A percentile compares a stretch with the other conserved stretches of the same genome.
phyloP scores from a whole-genome alignment of 2,888 invertebrate genomes.

The Ochropleura leucogaster region DNA sequence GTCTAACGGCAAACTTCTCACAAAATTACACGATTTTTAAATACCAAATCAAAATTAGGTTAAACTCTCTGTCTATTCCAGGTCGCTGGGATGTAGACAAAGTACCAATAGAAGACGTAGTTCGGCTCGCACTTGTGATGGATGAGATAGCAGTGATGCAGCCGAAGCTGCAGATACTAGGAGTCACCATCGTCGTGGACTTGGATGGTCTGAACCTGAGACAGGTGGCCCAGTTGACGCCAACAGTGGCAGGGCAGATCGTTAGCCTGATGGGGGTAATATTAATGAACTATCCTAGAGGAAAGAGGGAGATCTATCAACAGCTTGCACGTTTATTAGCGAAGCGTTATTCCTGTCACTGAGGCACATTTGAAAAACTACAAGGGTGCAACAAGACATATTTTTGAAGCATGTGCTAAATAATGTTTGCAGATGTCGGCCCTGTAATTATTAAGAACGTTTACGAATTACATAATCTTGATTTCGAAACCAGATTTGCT shows the following conservation, averaged over 20 bases:
- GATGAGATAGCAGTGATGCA: slow-evolving; percentile 85
- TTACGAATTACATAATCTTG: neutral
- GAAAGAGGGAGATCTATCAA: neutral
- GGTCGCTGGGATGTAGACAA: slow-evolving; percentile 83
- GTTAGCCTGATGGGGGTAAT: slow-evolving; percentile 86
- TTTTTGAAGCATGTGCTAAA: neutral
- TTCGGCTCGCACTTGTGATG: slow-evolving; percentile 84
- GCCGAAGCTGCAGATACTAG: slow-evolving; percentile 85
- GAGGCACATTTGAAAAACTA: neutral
- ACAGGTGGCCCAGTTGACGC: slow-evolving; percentile 81
- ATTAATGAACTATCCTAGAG: neutral
- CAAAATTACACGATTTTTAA: neutral
- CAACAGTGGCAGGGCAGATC: slow-evolving; percentile 83
- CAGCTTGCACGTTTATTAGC: neutral
- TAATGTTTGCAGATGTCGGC: neutral
- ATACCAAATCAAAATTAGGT: neutral
- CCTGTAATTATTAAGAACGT: neutral
- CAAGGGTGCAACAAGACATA: neutral
- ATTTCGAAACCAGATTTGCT: neutral
- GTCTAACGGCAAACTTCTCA: neutral
- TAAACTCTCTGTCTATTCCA: slow-evolving; percentile 57
- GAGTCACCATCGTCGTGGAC: slow-evolving; percentile 86
- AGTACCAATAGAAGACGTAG: slow-evolving; percentile 82
- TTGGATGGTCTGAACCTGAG: slow-evolving; percentile 80
- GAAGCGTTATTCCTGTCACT: neutral